Conservation (phyloP, 1,140 invertebrate species). For the Anastrepha obliqua region DNA sequence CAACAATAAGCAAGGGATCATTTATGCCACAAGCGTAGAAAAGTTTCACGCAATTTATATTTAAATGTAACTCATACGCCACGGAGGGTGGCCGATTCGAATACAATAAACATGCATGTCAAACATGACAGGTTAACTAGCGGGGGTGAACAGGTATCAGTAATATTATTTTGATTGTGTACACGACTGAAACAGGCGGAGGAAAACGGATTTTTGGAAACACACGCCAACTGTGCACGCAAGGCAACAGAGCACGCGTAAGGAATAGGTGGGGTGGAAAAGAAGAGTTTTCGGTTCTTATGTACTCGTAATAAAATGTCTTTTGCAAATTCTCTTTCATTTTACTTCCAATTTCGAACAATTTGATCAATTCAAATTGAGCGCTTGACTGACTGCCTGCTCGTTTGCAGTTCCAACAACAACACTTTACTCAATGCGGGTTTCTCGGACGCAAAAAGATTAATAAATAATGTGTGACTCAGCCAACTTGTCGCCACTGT, state of each 20-base stretch:
- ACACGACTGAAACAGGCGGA: neutral
- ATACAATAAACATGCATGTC: constrained; percentile 27
- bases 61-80: constrained; percentile 6
- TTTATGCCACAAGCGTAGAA: neutral
- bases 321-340: constrained; percentile 11
- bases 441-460: constrained; percentile 12
- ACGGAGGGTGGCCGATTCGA: neutral
- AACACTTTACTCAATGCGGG: neutral
- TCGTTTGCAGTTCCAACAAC: neutral
- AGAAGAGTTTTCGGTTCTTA: neutral
- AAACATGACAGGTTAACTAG: constrained; percentile 46
- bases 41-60: constrained; percentile 35
- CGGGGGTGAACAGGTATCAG: neutral
- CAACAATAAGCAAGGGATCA: neutral
- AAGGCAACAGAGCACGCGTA: neutral
- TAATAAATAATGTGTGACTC: constrained; percentile 46
- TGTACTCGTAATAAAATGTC: constrained; percentile 43
- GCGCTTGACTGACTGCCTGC: constrained; percentile 12
- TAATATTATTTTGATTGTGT: neutral
- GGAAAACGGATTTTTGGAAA: neutral
- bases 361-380: constrained; percentile 43
- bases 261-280: neutral
- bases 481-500: constrained; percentile 32
- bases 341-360: constrained; percentile 42
- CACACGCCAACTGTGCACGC: neutral